Percentiles rank a stretch among this genome's conserved stretches.
Evolutionary conservation across 2,888 invertebrate species (phyloP).

Genomic region (Plagodis dolabraria): DNA sequence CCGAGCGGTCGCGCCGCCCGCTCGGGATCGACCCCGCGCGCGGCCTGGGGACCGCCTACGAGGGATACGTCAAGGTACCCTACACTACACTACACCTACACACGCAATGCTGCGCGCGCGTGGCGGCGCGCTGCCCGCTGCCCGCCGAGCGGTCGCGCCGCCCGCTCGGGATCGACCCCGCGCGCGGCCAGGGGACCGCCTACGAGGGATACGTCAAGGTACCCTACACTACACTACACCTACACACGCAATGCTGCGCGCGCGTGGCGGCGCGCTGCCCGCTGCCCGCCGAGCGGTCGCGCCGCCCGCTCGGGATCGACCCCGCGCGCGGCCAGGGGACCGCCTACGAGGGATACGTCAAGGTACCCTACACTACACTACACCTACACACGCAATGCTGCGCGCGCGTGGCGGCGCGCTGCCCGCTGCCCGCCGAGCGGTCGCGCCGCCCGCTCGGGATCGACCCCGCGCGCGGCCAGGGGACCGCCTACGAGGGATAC

Average conservation of each 20-base stretch:
- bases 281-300: conserved; percentile 94
- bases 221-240: not conserved
- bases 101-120: conserved; percentile 96
- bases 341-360: conserved; percentile 88
- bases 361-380: conserved; percentile 48
- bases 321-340: conserved; percentile 97
- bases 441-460: conserved; percentile 96
- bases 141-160: conserved; percentile 95
- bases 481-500: conserved; percentile 90
- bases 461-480: conserved; percentile 97
- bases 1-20: conserved; percentile 94
- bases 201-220: conserved; percentile 87
- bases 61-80: conserved; percentile 84
- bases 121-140: conserved; percentile 96
- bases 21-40: conserved; percentile 96
- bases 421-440: conserved; percentile 96
- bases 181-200: conserved; percentile 94
- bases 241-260: conserved; percentile 97
- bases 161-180: conserved; percentile 96
- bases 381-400: conserved; percentile 98
- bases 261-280: conserved; percentile 97
- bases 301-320: conserved; percentile 96
- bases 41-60: conserved; percentile 94
- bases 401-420: conserved; percentile 95
- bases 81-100: conserved; percentile 86